Evolutionary conservation across 2,797 vertebrate species (phyloP), one percentile per base, ranked within the genome.

Genomic region (Knipowitschia caucasica): DNA sequence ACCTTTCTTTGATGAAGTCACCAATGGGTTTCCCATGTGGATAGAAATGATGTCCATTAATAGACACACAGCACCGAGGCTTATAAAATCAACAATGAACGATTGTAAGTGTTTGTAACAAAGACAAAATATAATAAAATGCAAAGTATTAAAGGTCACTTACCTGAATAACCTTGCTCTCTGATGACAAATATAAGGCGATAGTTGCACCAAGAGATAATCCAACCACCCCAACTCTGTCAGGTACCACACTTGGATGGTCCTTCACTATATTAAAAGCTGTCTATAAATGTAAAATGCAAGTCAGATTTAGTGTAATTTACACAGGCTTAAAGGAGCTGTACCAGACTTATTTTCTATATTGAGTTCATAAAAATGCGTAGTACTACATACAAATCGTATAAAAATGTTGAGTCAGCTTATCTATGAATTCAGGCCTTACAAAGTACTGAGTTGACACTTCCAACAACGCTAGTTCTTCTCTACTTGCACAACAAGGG

Each of bases 61-160:
- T 29, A 47, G 78, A 84, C 24, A 90, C 64, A 34, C 84, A 83
- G 50, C 88, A 89, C 2, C 25, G 24, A 40, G 88, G 88, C 90
- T 91, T 64, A 1, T 79, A 65, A 10, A 36, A 35, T 38, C 15
- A 2, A 61, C 21, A 18, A 21, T 14, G 18, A 49, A 30, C 10
- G 20, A 14, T 43, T 14, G n/a, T n/a, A n/a, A n/a, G n/a, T n/a
- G n/a, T n/a, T n/a, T n/a, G n/a, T n/a, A n/a, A n/a, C n/a, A n/a
- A 10, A 31, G 11, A 15, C 5, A 21, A 14, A 9, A n/a, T 33
- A 5, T 7, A 33, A 23, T 4, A 7, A 49, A 14, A 49, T n/a
- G n/a, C n/a, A n/a, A n/a, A 10, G 0, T n/a, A 21, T 14, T n/a
- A 1, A n/a, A 12, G 4, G 33, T 34, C 4, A 55, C 67, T 61